Base-by-base conservation (phyloP, 92 coral and sea anemone species). In the Bergia puertoricense region DNA sequence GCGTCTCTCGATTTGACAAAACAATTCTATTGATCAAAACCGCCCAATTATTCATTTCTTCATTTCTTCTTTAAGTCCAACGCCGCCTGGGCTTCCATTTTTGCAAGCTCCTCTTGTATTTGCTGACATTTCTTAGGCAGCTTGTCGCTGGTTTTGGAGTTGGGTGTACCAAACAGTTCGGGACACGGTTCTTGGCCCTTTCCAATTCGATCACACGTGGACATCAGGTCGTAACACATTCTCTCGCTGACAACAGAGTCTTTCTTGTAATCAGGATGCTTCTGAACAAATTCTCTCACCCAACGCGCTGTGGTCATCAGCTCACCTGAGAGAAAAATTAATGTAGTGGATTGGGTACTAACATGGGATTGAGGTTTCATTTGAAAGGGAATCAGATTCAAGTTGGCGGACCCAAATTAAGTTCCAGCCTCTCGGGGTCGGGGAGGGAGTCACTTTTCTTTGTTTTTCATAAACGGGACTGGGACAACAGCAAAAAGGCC, bases 281-380 rank as follows among this genome's bases (percentile, higher is more conserved):
- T 51, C 65, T 78, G 90, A 38, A 97, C 97, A 76, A 94, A 97
- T 79, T 79, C 91, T 8, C 99, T 93, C 92, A 97, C 94, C 99
- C 99, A 97, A 50, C 94, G 98, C 3, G 99, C 99, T 42, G 99
- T 97, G 22, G 99, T 97, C 95, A 97, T 90, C 88, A 95, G 91
- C 62, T 95, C 99, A 75, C 99, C 99, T 97, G 48, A 46, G n/a
- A 4, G 37, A 65, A 45, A 57, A 37, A 77, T 2, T 30, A 4
- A 15, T 13, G 20, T 40, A 6, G 36, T 44, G 6, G 38, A 76
- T 40, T 51, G 46, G 67, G 41, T 15, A 74, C 23, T 39, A 18
- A 3, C 59, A 88, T 23, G 30, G 36, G 74, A 23, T 15, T 42
- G 9, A 39, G 22, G 30, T 48, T 9, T 4, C 6, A 38, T 54